Conservation (phyloP, 2,797 vertebrate species). For the Argentina silus region DNA sequence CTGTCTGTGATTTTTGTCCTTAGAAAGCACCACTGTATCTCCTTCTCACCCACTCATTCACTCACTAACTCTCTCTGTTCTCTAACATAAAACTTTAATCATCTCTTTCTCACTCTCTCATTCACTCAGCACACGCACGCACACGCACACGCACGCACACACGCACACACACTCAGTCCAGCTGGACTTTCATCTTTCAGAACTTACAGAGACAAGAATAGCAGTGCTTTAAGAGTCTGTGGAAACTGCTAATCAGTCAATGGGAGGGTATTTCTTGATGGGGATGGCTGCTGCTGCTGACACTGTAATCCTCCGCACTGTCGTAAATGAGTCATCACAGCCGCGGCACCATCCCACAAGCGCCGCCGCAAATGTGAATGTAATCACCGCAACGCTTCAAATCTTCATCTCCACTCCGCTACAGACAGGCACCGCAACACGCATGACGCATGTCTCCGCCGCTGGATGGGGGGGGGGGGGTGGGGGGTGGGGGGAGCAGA, state of each 20-base stretch:
- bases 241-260: constrained; percentile 47
- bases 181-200: constrained; percentile 9
- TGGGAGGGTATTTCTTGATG: constrained; percentile 38
- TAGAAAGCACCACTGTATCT: not conserved
- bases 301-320: constrained; percentile 37
- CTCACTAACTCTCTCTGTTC: not conserved
- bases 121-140: not conserved
- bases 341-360: constrained; percentile 23
- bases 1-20: too few relatives aligned
- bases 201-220: constrained; percentile 48
- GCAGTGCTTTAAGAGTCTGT: constrained; percentile 21
- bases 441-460: not conserved
- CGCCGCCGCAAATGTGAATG: constrained; percentile 22
- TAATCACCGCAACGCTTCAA: constrained; percentile 13
- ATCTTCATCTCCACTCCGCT: constrained; percentile 20
- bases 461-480: not conserved
- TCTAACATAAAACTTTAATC: not conserved
- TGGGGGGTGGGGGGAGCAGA: not conserved
- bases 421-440: constrained; percentile 11
- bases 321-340: constrained; percentile 12
- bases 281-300: constrained; percentile 31
- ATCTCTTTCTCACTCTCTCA: too few relatives aligned
- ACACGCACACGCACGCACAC: too few relatives aligned
- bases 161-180: constrained; percentile 7
- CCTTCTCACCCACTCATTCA: not conserved